A percentile compares a stretch with the other conserved stretches of the same genome.
Conservation (phyloP, 1,140 invertebrate species). For the Dryas iulia region DNA sequence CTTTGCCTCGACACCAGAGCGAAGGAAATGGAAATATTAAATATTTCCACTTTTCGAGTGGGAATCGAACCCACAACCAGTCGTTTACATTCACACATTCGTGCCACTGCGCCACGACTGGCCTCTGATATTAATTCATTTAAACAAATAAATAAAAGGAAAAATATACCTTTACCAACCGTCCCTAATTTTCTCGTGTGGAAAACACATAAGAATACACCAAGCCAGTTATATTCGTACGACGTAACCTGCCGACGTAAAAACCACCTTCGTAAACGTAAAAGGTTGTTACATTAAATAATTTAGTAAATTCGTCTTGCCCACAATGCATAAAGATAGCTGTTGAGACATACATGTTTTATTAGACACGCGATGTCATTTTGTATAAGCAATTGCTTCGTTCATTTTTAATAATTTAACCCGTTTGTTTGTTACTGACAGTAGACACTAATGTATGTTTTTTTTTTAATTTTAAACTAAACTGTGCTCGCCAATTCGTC, state of each 20-base stretch:
- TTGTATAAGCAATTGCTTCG: neutral
- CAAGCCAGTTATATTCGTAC: neutral
- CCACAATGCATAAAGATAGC: neutral
- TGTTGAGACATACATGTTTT: constrained; percentile 1
- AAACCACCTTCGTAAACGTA: neutral
- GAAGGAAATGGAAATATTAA: no score
- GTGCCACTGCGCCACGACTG: no score
- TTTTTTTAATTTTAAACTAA: no score
- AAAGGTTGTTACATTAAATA: neutral
- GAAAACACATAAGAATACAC: neutral
- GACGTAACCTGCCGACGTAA: neutral
- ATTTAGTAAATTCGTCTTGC: neutral
- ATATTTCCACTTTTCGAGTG: no score
- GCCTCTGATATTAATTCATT: no score
- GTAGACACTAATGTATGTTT: no score
- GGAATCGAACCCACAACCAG: no score
- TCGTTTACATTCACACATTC: no score
- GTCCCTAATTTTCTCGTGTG: neutral
- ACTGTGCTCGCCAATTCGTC: no score
- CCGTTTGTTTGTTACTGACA: neutral
- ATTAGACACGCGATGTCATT: constrained; percentile 7
- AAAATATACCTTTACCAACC: neutral
- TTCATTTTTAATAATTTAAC: neutral
- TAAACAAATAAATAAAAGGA: neutral
- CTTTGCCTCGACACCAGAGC: no score